Base-by-base conservation (phyloP, 2,888 invertebrate genomes). In the Drosophila nr. perissopoda region DNA sequence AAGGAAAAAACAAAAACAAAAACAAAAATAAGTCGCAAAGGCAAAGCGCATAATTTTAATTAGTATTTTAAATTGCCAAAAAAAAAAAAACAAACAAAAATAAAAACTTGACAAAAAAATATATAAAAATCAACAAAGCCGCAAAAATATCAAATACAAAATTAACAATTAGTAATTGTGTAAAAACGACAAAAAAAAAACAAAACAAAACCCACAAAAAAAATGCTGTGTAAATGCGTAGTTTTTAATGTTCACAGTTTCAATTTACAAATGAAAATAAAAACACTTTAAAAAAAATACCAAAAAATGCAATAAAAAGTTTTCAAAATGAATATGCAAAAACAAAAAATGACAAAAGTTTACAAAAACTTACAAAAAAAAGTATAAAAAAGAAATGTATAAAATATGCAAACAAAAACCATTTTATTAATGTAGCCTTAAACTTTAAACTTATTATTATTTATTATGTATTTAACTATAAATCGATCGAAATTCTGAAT, bases 231-330 rank as follows among this genome's bases (percentile, higher is more conserved):
- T 82, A 88, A 87, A 90, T 80, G 79, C 70, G 70, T 89, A 89
- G 90, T 69, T 82, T 90, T 88, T 80, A 90, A 82, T 79, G 90
- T 89, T 89, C 79, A 81, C 71, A 78, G 89, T 86, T 86, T 86
- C 76, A 89, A 87, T 74, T 83, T 74, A 80, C 64, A 63, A 76
- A 60, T 48, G 38, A 57, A 78, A 76, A 73, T 57, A 38, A 60
- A 53, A 49, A 57, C 57, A 60, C 69, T n/a, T 18, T 16, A 67
- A 76, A 69, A 76, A 75, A 87, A 73, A 81, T 74, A 79, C 76
- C 82, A 86, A 88, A 90, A 79, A 90, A 87, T 83, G 83, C 80
- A 89, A 87, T 82, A 89, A 78, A 82, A 80, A 80, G 69, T 80
- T 88, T 77, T 78, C 75, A 73, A 86, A 87, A 87, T 78, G 74